Base-by-base conservation (phyloP, 2,888 invertebrate genomes). In the Drosophila tripunctata region DNA sequence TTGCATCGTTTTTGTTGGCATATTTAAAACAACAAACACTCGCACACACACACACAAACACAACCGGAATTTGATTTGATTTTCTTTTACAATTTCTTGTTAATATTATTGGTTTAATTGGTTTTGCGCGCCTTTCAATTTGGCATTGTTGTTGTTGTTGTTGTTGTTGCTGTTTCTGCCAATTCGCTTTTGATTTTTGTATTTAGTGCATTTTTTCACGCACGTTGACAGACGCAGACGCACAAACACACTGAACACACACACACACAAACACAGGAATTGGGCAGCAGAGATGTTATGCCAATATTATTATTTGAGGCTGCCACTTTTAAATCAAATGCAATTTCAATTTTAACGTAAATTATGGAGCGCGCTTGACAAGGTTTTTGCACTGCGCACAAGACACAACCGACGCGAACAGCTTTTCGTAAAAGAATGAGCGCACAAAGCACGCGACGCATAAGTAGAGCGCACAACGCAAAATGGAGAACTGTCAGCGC, bases 171-270 rank as follows among this genome's bases (percentile, higher is more conserved):
- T 63, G 47, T 35, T 54, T 67, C 54, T 47, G 17, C 17, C 17
- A 21, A 50, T 64, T 48, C 21, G 52, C 51, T 68, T 78, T 54
- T 51, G n/a, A n/a, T 47, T 72, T 69, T 64, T 36, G 43, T 41
- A 30, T 52, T 69, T 82, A 72, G 52, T 69, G 79, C 66, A 81
- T 85, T 80, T 75, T 65, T 78, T 55, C 87, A 81, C 75, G 73
- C 81, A 63, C 58, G 17, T 41, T 41, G 33, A 47, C 61, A 66
- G n/a, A 12, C 45, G 14, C 31, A 19, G 5, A 50, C 44, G 52
- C 52, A 33, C 41, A 50, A 43, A 58, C 54, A 40, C 51, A 56
- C 27, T n/a, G 6, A 55, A 41, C 15, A 54, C 30, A 44, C 27
- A 3, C 4, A 47, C 43, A 56, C 40, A 45, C 36, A 43, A 45